Evolutionary conservation across 2,888 invertebrate species (phyloP), one percentile per base, ranked within the genome.

Genomic region (Gisinianus flammeolus): DNA sequence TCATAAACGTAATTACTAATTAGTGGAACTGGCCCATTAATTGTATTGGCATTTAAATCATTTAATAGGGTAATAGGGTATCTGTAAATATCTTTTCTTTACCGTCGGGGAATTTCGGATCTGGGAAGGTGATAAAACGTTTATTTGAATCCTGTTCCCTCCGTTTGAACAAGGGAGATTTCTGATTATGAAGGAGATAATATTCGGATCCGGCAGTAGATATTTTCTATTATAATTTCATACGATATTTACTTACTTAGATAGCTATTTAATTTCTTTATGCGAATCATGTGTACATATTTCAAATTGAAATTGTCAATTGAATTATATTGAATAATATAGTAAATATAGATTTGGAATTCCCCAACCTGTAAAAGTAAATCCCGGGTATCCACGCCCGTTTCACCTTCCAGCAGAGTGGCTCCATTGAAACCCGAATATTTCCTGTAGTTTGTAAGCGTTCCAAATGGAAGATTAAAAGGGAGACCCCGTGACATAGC

Each of bases 121-220:
- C 76, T 22, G 76, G 68, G 33, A 76, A 76, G 2, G 52, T 19
- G 2, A 76, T 24, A 54, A 68, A 30, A n/a, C 69, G 58, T 5
- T 28, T 24, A 4, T 62, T 33, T n/a, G 31, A n/a, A 19, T 76
- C 68, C 8, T 30, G 10, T 30, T 67, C 76, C 12, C 56, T 33
- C 26, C 58, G 8, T 26, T 58, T 28, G 35, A 58, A 76, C 3
- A 69, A 6, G 1, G 76, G 69, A 10, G 26, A 28, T 6, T 52
- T 67, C 16, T 22, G 30, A 54, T 8, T 31, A 6, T 44, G 52
- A 16, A 54, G 8, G 16, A 56, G n/a, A 24, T 56, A 33, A 26
- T 68, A 75, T 19, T 64, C 6, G 35, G 44, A 62, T 8, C 75
- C 75, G n/a, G 12, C 1, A 1, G 52, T 3, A 2, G 35, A 3